Conservation (phyloP, 2,113 vertebrate genomes). For the Noturus placidus region DNA sequence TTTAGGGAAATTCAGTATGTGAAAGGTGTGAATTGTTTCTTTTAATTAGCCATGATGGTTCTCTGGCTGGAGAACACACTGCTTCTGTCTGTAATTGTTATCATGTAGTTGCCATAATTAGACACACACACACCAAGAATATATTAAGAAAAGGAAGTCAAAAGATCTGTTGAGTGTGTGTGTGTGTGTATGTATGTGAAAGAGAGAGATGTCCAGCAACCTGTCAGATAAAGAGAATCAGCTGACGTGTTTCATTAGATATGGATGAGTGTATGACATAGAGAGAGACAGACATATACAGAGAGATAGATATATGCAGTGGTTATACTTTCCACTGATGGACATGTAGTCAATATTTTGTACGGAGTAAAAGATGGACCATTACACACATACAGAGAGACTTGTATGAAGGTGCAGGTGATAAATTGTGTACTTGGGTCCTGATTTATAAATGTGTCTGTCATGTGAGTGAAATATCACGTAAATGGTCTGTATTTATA, state of each 20-base stretch:
- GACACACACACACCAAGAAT: too few species aligned
- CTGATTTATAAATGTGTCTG: background rate
- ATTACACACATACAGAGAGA: background rate
- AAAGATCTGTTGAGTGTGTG: background rate
- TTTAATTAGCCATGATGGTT: background rate
- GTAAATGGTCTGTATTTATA: background rate
- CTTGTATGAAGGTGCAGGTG: background rate
- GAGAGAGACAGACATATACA: background rate
- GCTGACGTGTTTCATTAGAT: conserved; percentile 53
- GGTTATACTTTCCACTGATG: background rate
- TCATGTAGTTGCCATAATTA: background rate
- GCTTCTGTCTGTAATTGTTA: background rate
- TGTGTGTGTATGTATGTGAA: background rate
- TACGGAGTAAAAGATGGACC: background rate
- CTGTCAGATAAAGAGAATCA: conserved; percentile 67
- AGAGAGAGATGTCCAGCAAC: conserved; percentile 60
- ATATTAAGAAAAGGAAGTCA: background rate
- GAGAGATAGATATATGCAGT: background rate
- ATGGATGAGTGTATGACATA: background rate
- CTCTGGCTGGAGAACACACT: background rate
- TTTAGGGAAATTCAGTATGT: too few species aligned
- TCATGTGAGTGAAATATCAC: too few species aligned
- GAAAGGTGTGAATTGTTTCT: background rate
- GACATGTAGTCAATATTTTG: background rate
- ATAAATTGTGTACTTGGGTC: background rate